phyloP scores from a whole-genome alignment of 2,888 invertebrate genomes.

The Mamestra brassicae region DNA sequence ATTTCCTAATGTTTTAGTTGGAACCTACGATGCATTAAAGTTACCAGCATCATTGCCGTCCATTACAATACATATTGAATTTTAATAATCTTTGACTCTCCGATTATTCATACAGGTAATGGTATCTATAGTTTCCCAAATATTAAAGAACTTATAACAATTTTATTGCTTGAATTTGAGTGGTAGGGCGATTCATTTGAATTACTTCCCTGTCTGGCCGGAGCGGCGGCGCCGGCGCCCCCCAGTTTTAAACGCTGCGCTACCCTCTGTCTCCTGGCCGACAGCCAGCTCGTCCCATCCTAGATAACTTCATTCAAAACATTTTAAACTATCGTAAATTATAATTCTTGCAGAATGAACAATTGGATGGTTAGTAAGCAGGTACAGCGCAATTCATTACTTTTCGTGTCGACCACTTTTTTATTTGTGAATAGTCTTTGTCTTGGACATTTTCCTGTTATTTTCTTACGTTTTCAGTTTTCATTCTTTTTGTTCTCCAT shows the following conservation, averaged over 20 bases:
- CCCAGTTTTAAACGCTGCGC: conserved; percentile 56
- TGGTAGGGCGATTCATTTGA: conserved; percentile 24
- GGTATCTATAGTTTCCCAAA: not conserved
- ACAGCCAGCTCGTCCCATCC: conserved; percentile 71
- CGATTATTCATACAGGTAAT: not conserved
- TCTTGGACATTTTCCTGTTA: not conserved
- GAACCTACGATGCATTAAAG: no score
- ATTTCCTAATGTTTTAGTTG: no score
- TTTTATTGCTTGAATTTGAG: conserved; percentile 19
- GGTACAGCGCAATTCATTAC: conserved; percentile 10
- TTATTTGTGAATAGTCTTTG: not conserved
- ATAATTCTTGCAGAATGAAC: conserved; percentile 10
- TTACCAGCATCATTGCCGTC: no score
- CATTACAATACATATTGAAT: no score
- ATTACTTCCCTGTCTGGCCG: conserved; percentile 55
- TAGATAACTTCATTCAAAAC: conserved; percentile 67
- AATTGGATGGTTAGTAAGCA: conserved; percentile 7
- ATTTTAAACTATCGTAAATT: conserved; percentile 23
- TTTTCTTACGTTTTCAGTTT: conserved; percentile 16
- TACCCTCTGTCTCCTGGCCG: conserved; percentile 70
- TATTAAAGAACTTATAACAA: not conserved
- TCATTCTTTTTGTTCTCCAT: not conserved
- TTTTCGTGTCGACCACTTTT: conserved; percentile 6
- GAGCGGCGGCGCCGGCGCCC: conserved; percentile 73
- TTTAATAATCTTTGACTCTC: no score